Conservation (phyloP, 2,888 invertebrate genomes). For the Phyto melanocephala region DNA sequence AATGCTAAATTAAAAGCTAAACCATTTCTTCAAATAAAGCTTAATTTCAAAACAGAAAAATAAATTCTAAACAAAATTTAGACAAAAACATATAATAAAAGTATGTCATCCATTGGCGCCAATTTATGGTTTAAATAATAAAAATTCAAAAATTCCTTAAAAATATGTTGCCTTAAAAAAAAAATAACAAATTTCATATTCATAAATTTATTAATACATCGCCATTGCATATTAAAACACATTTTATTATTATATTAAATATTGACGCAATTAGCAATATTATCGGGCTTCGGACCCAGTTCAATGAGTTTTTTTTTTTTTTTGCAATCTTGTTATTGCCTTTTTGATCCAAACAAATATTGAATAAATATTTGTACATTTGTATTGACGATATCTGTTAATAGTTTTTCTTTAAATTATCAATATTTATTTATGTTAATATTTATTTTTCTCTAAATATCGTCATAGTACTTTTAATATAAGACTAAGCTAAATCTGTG, state of each 20-base stretch:
- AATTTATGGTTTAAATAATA: not conserved
- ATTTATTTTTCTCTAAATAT: too few relatives aligned
- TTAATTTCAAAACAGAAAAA: not conserved
- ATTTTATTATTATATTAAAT: constrained; percentile 5
- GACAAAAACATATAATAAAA: too few relatives aligned
- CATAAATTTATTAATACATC: not conserved
- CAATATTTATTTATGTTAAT: too few relatives aligned
- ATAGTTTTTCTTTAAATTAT: not conserved
- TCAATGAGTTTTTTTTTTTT: not conserved
- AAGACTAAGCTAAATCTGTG: too few relatives aligned
- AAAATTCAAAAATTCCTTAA: not conserved
- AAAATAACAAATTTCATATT: not conserved
- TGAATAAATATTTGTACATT: not conserved
- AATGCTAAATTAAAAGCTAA: not conserved
- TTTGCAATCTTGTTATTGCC: not conserved
- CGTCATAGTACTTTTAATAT: too few relatives aligned
- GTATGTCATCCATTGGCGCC: constrained; percentile 9
- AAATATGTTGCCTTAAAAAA: not conserved
- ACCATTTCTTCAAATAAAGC: not conserved
- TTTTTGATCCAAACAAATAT: not conserved
- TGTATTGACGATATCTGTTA: not conserved
- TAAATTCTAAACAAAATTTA: not conserved
- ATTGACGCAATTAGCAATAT: constrained; percentile 16
- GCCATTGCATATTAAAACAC: constrained; percentile 35
- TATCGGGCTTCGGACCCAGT: not conserved